Conservation (phyloP, 2,797 vertebrate species). For the Crocodylus rhombifer region DNA sequence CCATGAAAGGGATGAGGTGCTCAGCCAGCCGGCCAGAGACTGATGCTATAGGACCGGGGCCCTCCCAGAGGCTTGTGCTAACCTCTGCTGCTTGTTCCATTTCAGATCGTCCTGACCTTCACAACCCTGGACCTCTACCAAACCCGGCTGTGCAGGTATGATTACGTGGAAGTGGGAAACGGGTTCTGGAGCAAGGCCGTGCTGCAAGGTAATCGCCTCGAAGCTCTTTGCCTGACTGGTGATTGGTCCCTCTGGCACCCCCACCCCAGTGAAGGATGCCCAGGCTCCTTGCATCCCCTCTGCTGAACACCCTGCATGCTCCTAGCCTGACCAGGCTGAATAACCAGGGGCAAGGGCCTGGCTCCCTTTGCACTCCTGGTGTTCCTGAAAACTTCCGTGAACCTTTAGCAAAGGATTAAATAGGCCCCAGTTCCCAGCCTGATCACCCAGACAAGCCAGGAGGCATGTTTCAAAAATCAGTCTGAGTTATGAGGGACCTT, state of each 20-base stretch:
- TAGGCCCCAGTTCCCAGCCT: no score
- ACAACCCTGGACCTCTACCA: slow-evolving; percentile 98
- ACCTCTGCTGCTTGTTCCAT: not conserved
- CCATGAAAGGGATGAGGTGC: not conserved
- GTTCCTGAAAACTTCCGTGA: no score
- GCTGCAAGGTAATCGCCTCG: slow-evolving; percentile 78
- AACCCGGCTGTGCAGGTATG: slow-evolving; percentile 98
- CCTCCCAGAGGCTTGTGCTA: not conserved
- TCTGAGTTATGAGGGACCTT: no score
- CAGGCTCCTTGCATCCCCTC: not conserved
- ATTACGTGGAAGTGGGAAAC: slow-evolving; percentile 97
- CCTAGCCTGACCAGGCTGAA: no score
- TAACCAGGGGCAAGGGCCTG: no score
- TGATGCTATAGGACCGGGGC: no score
- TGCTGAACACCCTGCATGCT: fast-evolving
- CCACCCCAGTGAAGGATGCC: fast-evolving
- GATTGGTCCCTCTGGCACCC: not conserved
- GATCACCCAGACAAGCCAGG: no score
- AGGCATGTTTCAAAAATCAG: no score
- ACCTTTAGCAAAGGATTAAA: no score
- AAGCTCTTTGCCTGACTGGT: not conserved
- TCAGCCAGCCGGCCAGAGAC: no score
- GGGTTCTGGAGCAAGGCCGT: slow-evolving; percentile 90
- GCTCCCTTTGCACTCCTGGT: no score
- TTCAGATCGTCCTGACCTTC: slow-evolving; percentile 97